phyloP scores from a whole-genome alignment of 2,113 vertebrate species.

The Planiliza haematocheilus region DNA sequence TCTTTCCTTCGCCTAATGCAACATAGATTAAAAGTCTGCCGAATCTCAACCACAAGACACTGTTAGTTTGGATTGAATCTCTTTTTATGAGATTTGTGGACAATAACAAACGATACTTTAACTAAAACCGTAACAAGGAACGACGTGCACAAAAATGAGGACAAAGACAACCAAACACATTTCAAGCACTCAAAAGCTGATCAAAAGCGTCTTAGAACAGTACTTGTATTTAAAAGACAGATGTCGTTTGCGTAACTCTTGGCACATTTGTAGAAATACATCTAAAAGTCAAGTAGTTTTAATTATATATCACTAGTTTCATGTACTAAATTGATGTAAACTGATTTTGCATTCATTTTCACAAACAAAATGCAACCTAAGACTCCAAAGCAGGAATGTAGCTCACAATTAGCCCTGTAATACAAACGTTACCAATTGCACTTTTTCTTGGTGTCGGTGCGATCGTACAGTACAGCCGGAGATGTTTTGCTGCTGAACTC shows the following conservation, averaged over 20 bases:
- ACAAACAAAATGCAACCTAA: conserved; percentile 33
- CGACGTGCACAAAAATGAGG: conserved; percentile 7
- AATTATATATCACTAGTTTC: conserved; percentile 16
- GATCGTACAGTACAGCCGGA: conserved; percentile 1
- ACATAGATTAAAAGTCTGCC: neutral
- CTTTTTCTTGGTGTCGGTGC: conserved; percentile 7
- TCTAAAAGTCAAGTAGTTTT: conserved; percentile 25
- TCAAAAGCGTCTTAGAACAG: conserved; percentile 15
- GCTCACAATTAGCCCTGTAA: conserved; percentile 7
- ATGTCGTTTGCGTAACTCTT: neutral
- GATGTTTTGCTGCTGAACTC: conserved; percentile 17
- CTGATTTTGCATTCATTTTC: conserved; percentile 24
- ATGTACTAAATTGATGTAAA: conserved; percentile 36
- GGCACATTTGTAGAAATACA: conserved; percentile 38
- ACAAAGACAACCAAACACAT: conserved; percentile 17
- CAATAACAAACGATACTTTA: conserved; percentile 7
- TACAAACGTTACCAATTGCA: conserved; percentile 11
- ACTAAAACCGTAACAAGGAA: conserved; percentile 30
- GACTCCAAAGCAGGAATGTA: conserved; percentile 6
- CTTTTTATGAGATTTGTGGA: conserved; percentile 10
- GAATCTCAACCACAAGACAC: neutral
- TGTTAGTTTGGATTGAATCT: conserved; percentile 22
- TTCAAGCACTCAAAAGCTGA: conserved; percentile 38
- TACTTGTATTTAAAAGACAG: conserved; percentile 34
- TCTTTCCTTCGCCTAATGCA: too few relatives aligned